Percentiles rank a stretch among this genome's conserved stretches.
Evolutionary conservation across 2,113 vertebrate genomes (phyloP).

Genomic region (Semicossyphus pulcher): DNA sequence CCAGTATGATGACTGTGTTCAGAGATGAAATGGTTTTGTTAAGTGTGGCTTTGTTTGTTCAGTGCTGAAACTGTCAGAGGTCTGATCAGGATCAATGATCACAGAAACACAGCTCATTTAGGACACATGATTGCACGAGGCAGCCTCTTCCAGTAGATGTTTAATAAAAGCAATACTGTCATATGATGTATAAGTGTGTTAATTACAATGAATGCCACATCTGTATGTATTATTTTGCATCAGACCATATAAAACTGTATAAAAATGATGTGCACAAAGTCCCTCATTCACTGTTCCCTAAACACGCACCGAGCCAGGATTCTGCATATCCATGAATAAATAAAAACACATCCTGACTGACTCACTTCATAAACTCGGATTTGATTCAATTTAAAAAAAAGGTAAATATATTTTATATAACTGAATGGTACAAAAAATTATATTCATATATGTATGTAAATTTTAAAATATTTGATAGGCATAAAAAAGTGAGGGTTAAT

Average conservation of each 20-base stretch:
- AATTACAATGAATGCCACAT: slow-evolving; percentile 1
- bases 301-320: slow-evolving; percentile 41
- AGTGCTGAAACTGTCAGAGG: slow-evolving; percentile 3
- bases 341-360: slow-evolving; percentile 40
- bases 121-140: neutral
- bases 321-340: slow-evolving; percentile 71
- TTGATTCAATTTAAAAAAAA: slow-evolving; percentile 48
- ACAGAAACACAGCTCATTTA: slow-evolving; percentile 8
- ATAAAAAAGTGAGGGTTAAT: slow-evolving; percentile 45
- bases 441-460: slow-evolving; percentile 37
- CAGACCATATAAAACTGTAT: slow-evolving; percentile 58
- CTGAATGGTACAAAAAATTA: slow-evolving; percentile 35
- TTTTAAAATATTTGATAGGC: slow-evolving; percentile 49
- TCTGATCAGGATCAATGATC: slow-evolving; percentile 8
- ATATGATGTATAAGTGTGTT: slow-evolving; percentile 3
- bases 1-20: slow-evolving; percentile 6
- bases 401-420: slow-evolving; percentile 49
- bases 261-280: slow-evolving; percentile 67
- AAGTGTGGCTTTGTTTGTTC: slow-evolving; percentile 37
- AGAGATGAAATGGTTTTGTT: slow-evolving; percentile 20
- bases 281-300: slow-evolving; percentile 68
- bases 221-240: slow-evolving; percentile 24
- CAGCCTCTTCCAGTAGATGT: slow-evolving; percentile 15
- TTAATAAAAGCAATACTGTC: slow-evolving; percentile 28
- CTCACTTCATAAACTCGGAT: slow-evolving; percentile 38